Base-by-base conservation (phyloP, 2,888 invertebrate genomes). In the Tachina fera region DNA sequence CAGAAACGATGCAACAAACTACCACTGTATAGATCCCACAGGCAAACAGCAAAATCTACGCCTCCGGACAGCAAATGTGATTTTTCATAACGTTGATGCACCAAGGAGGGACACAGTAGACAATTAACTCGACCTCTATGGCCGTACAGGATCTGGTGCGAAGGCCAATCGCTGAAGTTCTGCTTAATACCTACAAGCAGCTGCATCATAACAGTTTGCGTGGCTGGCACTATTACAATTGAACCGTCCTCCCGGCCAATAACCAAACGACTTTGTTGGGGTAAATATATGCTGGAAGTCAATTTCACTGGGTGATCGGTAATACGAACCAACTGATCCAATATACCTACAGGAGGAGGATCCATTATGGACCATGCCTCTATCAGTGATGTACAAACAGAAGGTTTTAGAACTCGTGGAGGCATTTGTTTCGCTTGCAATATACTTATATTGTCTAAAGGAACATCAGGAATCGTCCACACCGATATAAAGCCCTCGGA, bases 101-200 rank as follows among this genome's bases (percentile, higher is more conserved):
- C 96, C 89, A 98, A 96, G 89, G 98, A 97, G 0, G 99, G 99
- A 91, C 99, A 99, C 1, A 99, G 93, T 1, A 99, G 94, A 90
- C 98, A 98, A 92, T 98, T 99, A 0, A 99, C 98, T 61, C 97
- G 94, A 0, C 98, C 98, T 63, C 96, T 96, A 92, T 99, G 99
- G 0, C 98, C 98, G 0, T 96, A 93, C 0, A 98, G 93, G 51
- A 98, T 93, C 92, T 98, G 97, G 91, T 98, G 97, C 0, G 96
- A 96, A 0, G 97, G 97, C 97, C 97, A 97, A 92, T 97, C 98
- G 96, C 91, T 87, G 60, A 91, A 86, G 45, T 92, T 91, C 90
- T 97, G 97, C 92, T 97, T 97, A 87, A 95, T 96, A 9, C 97
- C 97, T 88, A 97, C 97, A 78, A 99, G 93, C 75, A 99, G 92